phyloP scores from a whole-genome alignment of 2,888 invertebrate species.

The Alitta virens region DNA sequence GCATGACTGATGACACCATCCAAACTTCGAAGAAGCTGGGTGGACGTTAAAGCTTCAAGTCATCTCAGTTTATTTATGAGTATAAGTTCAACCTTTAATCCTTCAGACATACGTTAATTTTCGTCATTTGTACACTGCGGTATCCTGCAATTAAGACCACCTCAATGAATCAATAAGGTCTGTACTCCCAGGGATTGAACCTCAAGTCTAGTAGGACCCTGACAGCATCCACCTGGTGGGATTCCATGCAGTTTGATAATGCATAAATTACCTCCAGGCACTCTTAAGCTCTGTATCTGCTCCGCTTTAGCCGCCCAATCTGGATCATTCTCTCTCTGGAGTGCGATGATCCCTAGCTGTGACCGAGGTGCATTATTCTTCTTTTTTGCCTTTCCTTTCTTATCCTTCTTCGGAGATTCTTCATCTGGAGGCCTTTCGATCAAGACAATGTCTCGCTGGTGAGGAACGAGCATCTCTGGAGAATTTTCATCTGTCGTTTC shows the following conservation, averaged over 20 bases:
- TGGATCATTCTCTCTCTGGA: constrained; percentile 15
- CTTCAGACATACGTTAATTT: too few species aligned
- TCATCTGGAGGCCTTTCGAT: neutral
- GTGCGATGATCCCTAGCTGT: constrained; percentile 8
- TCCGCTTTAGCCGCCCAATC: neutral
- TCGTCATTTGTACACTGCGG: too few species aligned
- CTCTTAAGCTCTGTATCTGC: constrained; percentile 8
- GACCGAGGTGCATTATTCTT: constrained; percentile 12
- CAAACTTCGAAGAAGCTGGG: too few species aligned
- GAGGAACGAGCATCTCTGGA: neutral
- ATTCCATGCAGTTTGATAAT: neutral
- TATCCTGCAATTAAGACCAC: too few species aligned
- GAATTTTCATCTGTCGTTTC: neutral
- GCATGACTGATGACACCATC: too few species aligned
- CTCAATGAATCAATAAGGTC: too few species aligned
- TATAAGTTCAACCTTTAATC: too few species aligned
- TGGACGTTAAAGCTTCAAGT: too few species aligned
- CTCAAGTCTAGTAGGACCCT: too few species aligned
- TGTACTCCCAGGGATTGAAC: too few species aligned
- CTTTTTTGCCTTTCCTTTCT: neutral
- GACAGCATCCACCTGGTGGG: too few species aligned
- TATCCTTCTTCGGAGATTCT: neutral
- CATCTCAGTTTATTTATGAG: too few species aligned
- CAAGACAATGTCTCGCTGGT: neutral
- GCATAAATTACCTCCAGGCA: constrained; percentile 7